Base-by-base conservation (phyloP, 2,113 vertebrate species). In the Leucosticte australis region DNA sequence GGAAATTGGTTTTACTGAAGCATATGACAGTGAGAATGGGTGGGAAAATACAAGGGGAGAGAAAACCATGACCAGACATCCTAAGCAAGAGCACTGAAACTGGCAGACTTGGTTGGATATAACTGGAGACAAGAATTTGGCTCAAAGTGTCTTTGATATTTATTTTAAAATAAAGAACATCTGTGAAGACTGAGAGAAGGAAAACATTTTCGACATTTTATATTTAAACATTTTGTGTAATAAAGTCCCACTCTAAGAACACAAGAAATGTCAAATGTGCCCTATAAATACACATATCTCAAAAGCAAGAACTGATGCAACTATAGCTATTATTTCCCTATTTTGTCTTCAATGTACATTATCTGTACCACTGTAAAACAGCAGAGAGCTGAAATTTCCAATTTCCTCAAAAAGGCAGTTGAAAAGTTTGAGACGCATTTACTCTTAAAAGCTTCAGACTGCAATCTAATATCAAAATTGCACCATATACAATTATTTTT, bases 161-260 rank as follows among this genome's bases (percentile, higher is more conserved):
- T 95, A 91, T 87, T 95, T 94, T 85, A 95, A 95, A 94, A 91
- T 82, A 85, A 95, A 88, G 93, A 95, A 94, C 91, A 95, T 73
- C 87, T 96, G 95, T 5, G 71, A 90, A 95, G 93, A 93, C 31
- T 23, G 59, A 69, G 71, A 82, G 82, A 94, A 86, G 75, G 92
- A 91, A 97, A 97, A 96, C 93, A 91, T 90, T 95, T 90, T 97
- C 1, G 4, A 46, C 89, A 92, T 88, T 95, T 95, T 92, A 80
- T 93, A 95, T 95, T 95, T 96, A 92, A 96, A 95, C 85, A 97
- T 95, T 96, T 90, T 96, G 75, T 92, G 93, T 95, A 96, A 96
- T 95, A 74, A 91, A 94, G 64, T 93, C 79, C 59, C 68, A 92
- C 73, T 94, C 67, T 73, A 86, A 90, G 94, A 94, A 88, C 75